Evolutionary conservation across 2,797 vertebrate genomes (phyloP).

Genomic region (Apogon talboti): DNA sequence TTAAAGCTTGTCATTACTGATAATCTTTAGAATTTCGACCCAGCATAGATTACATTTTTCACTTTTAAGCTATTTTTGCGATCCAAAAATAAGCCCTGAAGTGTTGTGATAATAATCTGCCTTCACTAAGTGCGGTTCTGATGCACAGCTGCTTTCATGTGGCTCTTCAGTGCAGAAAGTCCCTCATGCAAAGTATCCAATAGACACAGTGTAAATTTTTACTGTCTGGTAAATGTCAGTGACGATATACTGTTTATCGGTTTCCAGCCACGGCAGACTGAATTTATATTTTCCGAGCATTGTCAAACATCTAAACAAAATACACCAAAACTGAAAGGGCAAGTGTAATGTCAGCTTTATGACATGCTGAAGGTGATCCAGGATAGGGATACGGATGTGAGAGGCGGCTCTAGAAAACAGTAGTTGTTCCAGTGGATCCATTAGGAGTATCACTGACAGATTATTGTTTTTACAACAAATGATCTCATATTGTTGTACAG

Average conservation of each 20-base stretch:
- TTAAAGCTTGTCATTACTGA: too few species aligned
- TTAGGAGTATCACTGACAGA: background rate
- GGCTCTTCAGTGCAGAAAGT: conserved; percentile 2
- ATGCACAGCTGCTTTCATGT: conserved; percentile 21
- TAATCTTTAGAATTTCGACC: too few species aligned
- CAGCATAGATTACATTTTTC: background rate
- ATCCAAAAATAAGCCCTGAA: background rate
- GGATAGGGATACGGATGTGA: conserved; percentile 30
- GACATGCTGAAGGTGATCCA: conserved; percentile 29
- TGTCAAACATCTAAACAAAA: conserved; percentile 36
- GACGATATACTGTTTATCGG: conserved; percentile 43
- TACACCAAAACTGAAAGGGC: conserved; percentile 23
- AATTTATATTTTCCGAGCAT: conserved; percentile 40
- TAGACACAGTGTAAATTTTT: conserved; percentile 28
- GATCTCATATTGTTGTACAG: too few species aligned
- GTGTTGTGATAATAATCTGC: conserved; percentile 18
- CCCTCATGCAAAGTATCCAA: conserved; percentile 47
- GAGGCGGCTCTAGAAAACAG: background rate
- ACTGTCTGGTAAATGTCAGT: conserved; percentile 46
- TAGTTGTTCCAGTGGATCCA: too few species aligned
- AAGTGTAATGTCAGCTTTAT: conserved; percentile 32
- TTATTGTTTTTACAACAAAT: background rate
- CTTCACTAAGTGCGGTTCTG: conserved; percentile 4
- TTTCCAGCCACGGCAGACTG: conserved; percentile 32
- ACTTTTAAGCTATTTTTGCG: background rate